These are phyloP conservation scores for Toxotes chatareus DNA, from an alignment of 2,113 vertebrate genomes.

Conservation along the genomic window DNA sequence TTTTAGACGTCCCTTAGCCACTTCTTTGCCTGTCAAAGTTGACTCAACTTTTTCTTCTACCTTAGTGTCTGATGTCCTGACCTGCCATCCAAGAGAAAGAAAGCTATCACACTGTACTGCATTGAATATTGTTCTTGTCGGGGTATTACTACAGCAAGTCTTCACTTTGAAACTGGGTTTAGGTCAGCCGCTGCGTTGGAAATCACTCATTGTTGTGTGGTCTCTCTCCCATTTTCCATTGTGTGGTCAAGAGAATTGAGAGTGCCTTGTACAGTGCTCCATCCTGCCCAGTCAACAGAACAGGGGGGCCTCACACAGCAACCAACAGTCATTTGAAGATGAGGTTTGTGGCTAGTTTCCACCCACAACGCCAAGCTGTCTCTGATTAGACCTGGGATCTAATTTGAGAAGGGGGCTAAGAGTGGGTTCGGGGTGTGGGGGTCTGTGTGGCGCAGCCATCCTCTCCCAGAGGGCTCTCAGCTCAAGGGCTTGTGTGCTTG, in stretches of 20 bases:
- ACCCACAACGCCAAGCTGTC: conserved; percentile 80
- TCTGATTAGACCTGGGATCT: conserved; percentile 82
- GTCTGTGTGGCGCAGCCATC: conserved; percentile 61
- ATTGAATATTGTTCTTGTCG: conserved; percentile 40
- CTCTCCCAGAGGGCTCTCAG: conserved; percentile 63
- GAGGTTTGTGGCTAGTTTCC: conserved; percentile 83
- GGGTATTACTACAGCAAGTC: conserved; percentile 45
- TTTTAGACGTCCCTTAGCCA: background rate
- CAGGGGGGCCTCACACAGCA: conserved; percentile 74
- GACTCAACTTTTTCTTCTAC: background rate
- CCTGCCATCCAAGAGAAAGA: conserved; percentile 36
- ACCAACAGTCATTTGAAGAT: conserved; percentile 80
- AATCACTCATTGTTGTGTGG: conserved; percentile 79
- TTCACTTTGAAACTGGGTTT: conserved; percentile 51
- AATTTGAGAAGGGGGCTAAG: conserved; percentile 77
- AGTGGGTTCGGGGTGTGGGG: conserved; percentile 59
- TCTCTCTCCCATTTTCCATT: conserved; percentile 76
- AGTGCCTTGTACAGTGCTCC: conserved; percentile 61
- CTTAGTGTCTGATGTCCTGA: conserved; percentile 14
- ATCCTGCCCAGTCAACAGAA: conserved; percentile 78
- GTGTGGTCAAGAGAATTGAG: conserved; percentile 78
- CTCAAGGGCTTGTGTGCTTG: conserved; percentile 68
- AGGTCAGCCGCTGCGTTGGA: conserved; percentile 66
- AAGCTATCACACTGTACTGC: conserved; percentile 23
- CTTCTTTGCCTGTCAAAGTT: background rate